Base-by-base conservation (phyloP, 2,113 vertebrate genomes). In the Hippolais icterina region DNA sequence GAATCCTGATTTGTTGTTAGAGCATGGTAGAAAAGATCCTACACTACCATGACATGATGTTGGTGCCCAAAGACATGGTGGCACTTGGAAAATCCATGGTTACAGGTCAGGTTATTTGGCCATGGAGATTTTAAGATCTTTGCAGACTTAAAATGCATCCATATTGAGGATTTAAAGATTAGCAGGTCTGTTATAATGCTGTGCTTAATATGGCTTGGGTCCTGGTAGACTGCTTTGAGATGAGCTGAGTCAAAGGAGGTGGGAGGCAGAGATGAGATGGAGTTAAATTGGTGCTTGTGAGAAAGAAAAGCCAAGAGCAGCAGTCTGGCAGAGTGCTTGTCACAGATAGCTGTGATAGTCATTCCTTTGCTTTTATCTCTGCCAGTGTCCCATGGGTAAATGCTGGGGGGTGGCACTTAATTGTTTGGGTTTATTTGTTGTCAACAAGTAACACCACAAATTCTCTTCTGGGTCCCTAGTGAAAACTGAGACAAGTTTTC, bases 381-480 rank as follows among this genome's bases (percentile, higher is more conserved):
- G 11, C 63, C 37, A 8, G 2, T 42, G 57, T 88, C 90, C 85
- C 66, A 9, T 12, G 63, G 91, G 66, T 42, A 42, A 9, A 17
- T 60, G 76, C 71, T 64, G 17, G 44, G 50, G 41, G 63, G n/a
- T 74, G 31, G 66, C 33, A 42, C 70, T 94, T 95, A 88, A 95
- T 92, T 87, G 37, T 86, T 71, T 87, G 47, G 33, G 63, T 79
- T 93, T 89, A 35, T 83, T 93, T 85, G 41, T 94, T 95, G 66
- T 64, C 90, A 77, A 82, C 76, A 92, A 46, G 70, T 89, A 89
- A 37, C 1, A 3, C 63, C 83, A 68, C 1, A 0, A 90, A 64
- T 83, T 83, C 59, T 69, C 14, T 59, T 53, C 33, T 54, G 59
- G 84, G 70, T 87, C 41, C 41, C 28, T 6, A 2, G 33, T 59